Percentiles rank a stretch among this genome's conserved stretches.
phyloP scores from a whole-genome alignment of 2,888 invertebrate genomes.

The Cacoxenus indagator region DNA sequence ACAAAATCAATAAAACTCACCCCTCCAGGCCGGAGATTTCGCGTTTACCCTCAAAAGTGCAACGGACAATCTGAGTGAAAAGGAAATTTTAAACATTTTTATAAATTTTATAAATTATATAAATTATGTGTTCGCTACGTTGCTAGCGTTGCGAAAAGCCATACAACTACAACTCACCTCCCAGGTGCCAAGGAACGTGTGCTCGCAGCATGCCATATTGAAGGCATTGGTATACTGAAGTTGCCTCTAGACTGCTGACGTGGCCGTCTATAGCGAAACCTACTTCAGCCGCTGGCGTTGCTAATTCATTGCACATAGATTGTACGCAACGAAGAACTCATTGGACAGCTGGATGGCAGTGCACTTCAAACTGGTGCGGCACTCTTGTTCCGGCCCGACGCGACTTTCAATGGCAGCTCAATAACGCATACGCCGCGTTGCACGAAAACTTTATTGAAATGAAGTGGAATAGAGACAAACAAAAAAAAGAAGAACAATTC shows the following conservation, averaged over 20 bases:
- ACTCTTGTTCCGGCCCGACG: too few relatives aligned
- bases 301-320: background rate
- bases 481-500: too few relatives aligned
- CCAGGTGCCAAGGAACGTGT: slow-evolving; percentile 74
- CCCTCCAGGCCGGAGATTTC: slow-evolving; percentile 67
- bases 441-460: too few relatives aligned
- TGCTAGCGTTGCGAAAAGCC: background rate
- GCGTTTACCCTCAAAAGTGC: slow-evolving; percentile 63
- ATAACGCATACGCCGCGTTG: too few relatives aligned
- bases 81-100: background rate
- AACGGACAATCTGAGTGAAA: slow-evolving; percentile 57
- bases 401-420: too few relatives aligned
- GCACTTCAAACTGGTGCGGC: too few relatives aligned
- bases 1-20: slow-evolving; percentile 39
- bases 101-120: background rate
- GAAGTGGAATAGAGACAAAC: too few relatives aligned
- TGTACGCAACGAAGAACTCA: background rate
- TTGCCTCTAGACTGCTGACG: slow-evolving; percentile 35
- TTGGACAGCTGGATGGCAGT: too few relatives aligned
- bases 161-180: slow-evolving; percentile 69
- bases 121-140: background rate
- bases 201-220: slow-evolving; percentile 66
- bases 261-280: slow-evolving; percentile 18
- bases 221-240: background rate
- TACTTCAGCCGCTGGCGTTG: background rate